phyloP scores from a whole-genome alignment of 2,113 vertebrate species.

The Hiodon tergisus region DNA sequence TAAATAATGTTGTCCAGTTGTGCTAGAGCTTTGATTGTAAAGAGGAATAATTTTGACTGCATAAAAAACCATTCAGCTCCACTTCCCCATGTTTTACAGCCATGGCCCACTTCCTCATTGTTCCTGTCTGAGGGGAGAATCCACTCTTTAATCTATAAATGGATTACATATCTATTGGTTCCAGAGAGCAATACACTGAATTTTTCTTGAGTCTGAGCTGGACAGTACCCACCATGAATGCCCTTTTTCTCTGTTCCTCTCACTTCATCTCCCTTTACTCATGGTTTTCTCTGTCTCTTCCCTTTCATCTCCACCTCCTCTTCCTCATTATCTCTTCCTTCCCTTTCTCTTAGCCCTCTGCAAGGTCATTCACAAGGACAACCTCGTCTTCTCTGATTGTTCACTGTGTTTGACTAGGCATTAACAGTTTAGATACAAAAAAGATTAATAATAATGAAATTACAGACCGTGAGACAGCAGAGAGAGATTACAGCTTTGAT shows the following conservation, averaged over 20 bases:
- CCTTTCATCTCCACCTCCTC: background rate
- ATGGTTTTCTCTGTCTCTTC: background rate
- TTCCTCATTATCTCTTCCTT: background rate
- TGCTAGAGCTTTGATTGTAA: background rate
- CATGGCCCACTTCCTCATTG: background rate
- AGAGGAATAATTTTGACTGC: background rate
- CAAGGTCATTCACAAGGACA: constrained; percentile 29
- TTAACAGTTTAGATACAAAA: constrained; percentile 18
- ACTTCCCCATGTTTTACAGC: too few relatives aligned
- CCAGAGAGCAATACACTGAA: background rate
- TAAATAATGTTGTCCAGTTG: background rate
- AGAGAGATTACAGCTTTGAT: background rate
- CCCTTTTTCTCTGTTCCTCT: background rate
- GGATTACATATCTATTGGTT: background rate
- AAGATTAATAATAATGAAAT: too few relatives aligned
- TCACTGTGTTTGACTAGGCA: background rate
- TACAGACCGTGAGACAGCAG: background rate
- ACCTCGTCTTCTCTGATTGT: constrained; percentile 15
- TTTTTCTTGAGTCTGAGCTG: background rate
- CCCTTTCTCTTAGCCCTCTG: constrained; percentile 10
- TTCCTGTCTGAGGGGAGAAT: background rate
- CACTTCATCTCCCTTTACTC: background rate
- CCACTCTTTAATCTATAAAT: background rate
- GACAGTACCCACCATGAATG: background rate
- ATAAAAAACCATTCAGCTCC: too few relatives aligned